These are phyloP conservation scores for Sebastolobus alascanus DNA, from an alignment of 2,797 vertebrate species.

Conservation along the genomic window DNA sequence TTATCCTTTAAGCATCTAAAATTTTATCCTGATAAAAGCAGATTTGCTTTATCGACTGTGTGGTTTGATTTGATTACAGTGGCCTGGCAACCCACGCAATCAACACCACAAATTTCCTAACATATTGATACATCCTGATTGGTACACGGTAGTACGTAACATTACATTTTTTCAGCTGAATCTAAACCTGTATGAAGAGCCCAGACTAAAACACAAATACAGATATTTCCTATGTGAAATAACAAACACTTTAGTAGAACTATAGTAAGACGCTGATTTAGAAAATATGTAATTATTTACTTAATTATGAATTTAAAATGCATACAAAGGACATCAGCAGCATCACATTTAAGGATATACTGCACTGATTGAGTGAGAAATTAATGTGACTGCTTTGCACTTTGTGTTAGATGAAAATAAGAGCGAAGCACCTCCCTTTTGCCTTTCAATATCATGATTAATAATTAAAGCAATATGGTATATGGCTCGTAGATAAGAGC, in stretches of 20 bases:
- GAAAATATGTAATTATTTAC: not conserved
- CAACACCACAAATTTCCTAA: too few relatives aligned
- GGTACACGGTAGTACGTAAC: rapidly evolving
- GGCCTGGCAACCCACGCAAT: not conserved
- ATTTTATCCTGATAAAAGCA: too few relatives aligned
- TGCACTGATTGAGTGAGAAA: not conserved
- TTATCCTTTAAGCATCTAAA: not conserved
- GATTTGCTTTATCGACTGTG: too few relatives aligned
- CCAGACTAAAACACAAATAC: not conserved
- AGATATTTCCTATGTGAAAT: not conserved
- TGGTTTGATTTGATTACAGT: not conserved
- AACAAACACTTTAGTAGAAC: not conserved
- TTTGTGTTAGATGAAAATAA: not conserved
- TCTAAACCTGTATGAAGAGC: not conserved
- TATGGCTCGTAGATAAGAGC: not conserved
- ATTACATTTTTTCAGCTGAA: not conserved
- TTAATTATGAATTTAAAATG: not conserved
- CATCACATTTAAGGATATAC: not conserved
- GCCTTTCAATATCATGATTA: not conserved
- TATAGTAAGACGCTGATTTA: not conserved
- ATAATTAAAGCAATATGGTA: not conserved
- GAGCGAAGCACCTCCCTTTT: not conserved
- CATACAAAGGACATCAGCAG: not conserved
- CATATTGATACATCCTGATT: too few relatives aligned
- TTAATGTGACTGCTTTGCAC: not conserved